Conservation (phyloP, 2,888 invertebrate genomes). For the Polyommatus iphigenia region DNA sequence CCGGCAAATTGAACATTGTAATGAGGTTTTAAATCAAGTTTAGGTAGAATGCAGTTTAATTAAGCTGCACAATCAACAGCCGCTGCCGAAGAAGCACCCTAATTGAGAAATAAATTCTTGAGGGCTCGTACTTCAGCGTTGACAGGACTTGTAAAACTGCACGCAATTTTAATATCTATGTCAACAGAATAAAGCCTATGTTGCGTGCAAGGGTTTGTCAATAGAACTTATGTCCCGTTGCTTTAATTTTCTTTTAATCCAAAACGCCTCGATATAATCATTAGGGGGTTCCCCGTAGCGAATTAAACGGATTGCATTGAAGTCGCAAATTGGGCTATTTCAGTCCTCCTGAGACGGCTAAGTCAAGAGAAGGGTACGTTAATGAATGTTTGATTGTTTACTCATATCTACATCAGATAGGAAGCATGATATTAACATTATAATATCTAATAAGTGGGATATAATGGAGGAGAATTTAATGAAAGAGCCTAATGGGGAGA, state of each 20-base stretch:
- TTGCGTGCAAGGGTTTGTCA: constrained; percentile 38
- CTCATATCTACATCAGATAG: constrained; percentile 49
- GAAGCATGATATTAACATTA: not conserved
- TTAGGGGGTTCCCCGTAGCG: constrained; percentile 72
- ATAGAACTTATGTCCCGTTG: constrained; percentile 69
- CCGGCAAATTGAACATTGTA: constrained; percentile 7
- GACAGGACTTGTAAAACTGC: constrained; percentile 39
- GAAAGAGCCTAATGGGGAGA: not conserved
- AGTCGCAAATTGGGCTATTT: constrained; percentile 77
- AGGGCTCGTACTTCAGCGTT: constrained; percentile 65
- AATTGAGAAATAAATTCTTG: constrained; percentile 74
- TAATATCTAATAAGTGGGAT: not conserved
- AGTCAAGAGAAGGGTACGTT: constrained; percentile 51
- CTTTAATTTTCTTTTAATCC: constrained; percentile 80
- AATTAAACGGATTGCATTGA: constrained; percentile 78
- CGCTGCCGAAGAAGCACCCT: constrained; percentile 74
- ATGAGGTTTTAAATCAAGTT: constrained; percentile 20
- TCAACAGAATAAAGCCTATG: constrained; percentile 39
- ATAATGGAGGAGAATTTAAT: constrained; percentile 32
- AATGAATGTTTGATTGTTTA: constrained; percentile 57
- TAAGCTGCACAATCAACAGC: constrained; percentile 73
- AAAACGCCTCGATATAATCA: constrained; percentile 73
- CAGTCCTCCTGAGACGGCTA: constrained; percentile 65
- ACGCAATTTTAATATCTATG: constrained; percentile 44
- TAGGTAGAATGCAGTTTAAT: constrained; percentile 49